Evolutionary conservation across 2,888 invertebrate species (phyloP).

Genomic region (Mimachlamys varia): DNA sequence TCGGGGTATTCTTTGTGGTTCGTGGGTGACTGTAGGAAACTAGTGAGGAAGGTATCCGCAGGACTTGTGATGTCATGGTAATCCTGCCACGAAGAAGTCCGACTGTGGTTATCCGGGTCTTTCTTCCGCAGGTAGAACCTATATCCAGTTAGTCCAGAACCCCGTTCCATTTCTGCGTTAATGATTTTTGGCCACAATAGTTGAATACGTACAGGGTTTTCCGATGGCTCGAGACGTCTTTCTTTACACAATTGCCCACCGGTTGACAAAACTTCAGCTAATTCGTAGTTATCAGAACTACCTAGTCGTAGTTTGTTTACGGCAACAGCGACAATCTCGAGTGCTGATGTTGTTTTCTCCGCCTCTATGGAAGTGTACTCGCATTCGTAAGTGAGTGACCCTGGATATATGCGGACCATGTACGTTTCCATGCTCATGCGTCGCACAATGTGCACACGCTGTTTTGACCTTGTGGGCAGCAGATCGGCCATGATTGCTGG

Average conservation of each 20-base stretch:
- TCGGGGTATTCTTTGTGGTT: constrained; percentile 97
- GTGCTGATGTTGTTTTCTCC: constrained; percentile 80
- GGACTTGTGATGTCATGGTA: constrained; percentile 82
- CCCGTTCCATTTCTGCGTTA: constrained; percentile 61
- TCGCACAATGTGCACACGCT: constrained; percentile 62
- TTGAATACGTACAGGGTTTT: constrained; percentile 83
- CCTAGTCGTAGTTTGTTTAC: constrained; percentile 70
- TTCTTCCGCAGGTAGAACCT: constrained; percentile 95
- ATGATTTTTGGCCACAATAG: constrained; percentile 82
- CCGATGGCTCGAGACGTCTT: constrained; percentile 89
- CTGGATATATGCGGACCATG: constrained; percentile 77
- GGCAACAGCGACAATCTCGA: constrained; percentile 84
- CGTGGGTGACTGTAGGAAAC: constrained; percentile 93
- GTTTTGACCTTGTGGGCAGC: neutral
- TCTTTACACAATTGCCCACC: constrained; percentile 96
- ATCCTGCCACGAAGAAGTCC: constrained; percentile 87
- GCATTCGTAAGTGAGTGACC: constrained; percentile 68
- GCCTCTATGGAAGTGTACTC: constrained; percentile 76
- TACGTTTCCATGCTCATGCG: constrained; percentile 76
- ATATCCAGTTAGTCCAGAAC: constrained; percentile 73
- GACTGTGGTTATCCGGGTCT: constrained; percentile 83
- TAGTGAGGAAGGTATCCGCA: constrained; percentile 93
- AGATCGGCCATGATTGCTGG: constrained; percentile 14
- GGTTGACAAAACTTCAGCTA: constrained; percentile 90
- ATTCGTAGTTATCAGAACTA: constrained; percentile 72